Evolutionary conservation across 2,797 vertebrate species (phyloP).

Genomic region (Buceros bicornis): DNA sequence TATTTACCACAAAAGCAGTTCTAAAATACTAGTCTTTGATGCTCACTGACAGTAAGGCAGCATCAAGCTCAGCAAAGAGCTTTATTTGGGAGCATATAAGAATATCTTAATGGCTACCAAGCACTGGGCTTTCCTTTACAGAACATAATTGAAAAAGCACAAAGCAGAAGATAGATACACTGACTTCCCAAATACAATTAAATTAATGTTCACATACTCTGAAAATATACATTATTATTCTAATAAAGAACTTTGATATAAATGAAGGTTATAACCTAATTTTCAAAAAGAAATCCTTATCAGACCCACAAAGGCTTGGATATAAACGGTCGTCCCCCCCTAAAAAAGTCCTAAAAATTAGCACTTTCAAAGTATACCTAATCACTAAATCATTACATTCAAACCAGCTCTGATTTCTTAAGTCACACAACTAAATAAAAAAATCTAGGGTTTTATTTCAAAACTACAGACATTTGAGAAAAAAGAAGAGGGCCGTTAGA

Average conservation of each 20-base stretch:
- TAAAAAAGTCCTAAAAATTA: neutral
- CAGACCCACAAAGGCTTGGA: neutral
- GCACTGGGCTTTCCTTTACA: neutral
- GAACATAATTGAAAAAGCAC: neutral
- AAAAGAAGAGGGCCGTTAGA: neutral
- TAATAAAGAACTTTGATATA: neutral
- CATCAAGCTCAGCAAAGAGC: neutral
- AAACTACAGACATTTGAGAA: neutral
- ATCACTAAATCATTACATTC: neutral
- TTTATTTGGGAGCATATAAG: neutral
- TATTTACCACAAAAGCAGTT: conserved; percentile 21
- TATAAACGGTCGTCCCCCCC: too few relatives aligned
- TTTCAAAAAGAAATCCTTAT: neutral
- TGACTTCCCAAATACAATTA: neutral
- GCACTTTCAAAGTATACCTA: neutral
- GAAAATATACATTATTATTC: neutral
- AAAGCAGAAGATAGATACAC: neutral
- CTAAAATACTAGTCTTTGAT: neutral
- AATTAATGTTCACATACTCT: neutral
- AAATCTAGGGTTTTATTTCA: neutral
- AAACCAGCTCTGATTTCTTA: neutral
- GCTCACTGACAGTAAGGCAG: neutral
- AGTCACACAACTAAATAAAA: neutral
- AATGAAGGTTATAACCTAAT: neutral
- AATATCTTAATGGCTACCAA: neutral